phyloP scores from a whole-genome alignment of 2,113 vertebrate species.

The Ariopsis seemanni region DNA sequence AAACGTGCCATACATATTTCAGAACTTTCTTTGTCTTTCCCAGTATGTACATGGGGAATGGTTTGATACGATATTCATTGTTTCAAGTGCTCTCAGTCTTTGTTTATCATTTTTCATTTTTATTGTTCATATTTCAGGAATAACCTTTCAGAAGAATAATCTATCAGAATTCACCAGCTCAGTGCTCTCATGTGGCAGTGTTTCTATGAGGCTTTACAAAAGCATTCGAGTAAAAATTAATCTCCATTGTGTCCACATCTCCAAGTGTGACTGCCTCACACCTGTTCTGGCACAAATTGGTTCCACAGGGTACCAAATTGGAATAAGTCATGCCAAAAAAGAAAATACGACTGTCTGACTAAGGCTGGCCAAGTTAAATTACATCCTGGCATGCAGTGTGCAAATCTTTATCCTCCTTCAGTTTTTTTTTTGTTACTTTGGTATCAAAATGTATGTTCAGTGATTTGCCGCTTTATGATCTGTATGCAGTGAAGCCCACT shows the following conservation, averaged over 20 bases:
- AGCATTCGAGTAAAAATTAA: constrained; percentile 16
- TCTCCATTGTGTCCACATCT: constrained; percentile 2
- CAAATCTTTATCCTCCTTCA: background rate
- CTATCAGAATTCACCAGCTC: background rate
- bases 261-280: constrained; percentile 9
- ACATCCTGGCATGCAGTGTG: background rate
- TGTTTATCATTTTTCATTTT: constrained; percentile 15
- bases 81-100: background rate
- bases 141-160: background rate
- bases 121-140: constrained; percentile 6
- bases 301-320: constrained; percentile 25
- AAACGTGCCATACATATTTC: constrained; percentile 19
- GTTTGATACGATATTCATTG: background rate
- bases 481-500: background rate
- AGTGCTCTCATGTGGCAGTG: background rate
- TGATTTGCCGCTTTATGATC: background rate
- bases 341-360: constrained; percentile 21
- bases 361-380: constrained; percentile 16
- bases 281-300: constrained; percentile 27
- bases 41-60: background rate
- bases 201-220: constrained; percentile 44
- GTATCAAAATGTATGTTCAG: background rate
- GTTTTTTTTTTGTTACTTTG: background rate
- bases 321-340: constrained; percentile 21
- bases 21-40: background rate